These are phyloP conservation scores for Phyllostomus discolor DNA, from an alignment of 2,113 vertebrate genomes.

Conservation along the genomic window DNA sequence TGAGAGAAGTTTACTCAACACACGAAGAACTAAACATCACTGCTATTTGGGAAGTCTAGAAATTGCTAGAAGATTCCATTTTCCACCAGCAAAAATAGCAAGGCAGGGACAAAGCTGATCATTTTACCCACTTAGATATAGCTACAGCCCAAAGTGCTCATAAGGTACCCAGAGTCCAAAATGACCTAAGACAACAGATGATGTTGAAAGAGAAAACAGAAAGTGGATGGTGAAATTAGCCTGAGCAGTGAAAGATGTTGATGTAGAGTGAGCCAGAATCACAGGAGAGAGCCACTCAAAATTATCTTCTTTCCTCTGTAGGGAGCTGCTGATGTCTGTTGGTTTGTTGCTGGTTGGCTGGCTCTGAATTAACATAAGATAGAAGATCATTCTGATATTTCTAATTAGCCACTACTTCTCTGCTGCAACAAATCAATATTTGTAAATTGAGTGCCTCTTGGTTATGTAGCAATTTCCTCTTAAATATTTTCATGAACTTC, in stretches of 20 bases:
- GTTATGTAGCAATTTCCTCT: neutral
- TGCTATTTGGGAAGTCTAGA: neutral
- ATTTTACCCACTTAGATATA: neutral
- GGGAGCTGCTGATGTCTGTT: neutral
- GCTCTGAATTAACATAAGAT: neutral
- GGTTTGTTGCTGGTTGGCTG: neutral
- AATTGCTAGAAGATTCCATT: neutral
- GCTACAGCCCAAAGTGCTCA: neutral
- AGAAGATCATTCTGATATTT: neutral
- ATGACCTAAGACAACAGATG: neutral
- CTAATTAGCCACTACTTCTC: neutral
- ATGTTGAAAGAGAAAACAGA: neutral
- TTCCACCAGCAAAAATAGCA: neutral
- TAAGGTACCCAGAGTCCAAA: neutral
- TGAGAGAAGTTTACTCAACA: neutral
- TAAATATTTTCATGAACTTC: neutral
- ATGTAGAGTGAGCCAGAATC: neutral
- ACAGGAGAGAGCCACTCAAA: neutral
- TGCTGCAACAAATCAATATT: neutral
- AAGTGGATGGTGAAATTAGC: neutral
- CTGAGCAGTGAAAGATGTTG: neutral
- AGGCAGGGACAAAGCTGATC: neutral
- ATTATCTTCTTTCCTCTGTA: neutral
- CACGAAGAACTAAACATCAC: neutral
- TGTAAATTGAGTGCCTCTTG: neutral